Conservation (phyloP, 2,113 vertebrate species). For the Kryptolebias marmoratus region DNA sequence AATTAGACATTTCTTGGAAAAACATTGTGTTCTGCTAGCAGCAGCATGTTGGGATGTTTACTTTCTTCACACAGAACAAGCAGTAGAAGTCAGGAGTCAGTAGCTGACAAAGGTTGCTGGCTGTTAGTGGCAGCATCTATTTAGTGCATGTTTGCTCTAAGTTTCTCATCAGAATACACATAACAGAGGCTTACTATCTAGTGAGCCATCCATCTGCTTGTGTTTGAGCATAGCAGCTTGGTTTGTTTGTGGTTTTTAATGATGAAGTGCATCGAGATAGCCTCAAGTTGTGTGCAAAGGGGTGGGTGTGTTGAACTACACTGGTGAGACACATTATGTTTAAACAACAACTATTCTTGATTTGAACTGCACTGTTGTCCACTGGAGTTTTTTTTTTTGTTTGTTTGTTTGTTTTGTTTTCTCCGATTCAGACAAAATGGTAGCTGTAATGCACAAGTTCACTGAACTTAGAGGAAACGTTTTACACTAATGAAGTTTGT, state of each 20-base stretch:
- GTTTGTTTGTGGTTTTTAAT: conserved; percentile 58
- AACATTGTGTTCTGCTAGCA: conserved; percentile 3
- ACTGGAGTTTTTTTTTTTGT: conserved; percentile 1
- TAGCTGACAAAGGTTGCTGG: conserved; percentile 46
- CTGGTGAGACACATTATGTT: conserved; percentile 47
- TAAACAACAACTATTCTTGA: conserved; percentile 51
- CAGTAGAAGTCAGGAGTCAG: conserved; percentile 49
- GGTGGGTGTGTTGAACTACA: conserved; percentile 52
- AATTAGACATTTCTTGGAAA: too few species aligned
- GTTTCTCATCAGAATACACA: conserved; percentile 37
- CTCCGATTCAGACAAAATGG: not conserved
- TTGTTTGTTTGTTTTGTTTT: too few species aligned
- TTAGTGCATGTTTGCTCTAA: conserved; percentile 38
- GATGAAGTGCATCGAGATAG: conserved; percentile 52
- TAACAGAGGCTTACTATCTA: conserved; percentile 21
- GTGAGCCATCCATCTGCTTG: conserved; percentile 37
- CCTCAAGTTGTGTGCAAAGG: conserved; percentile 63
- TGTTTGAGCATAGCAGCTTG: conserved; percentile 44
- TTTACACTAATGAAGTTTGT: too few species aligned
- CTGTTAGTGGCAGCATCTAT: conserved; percentile 50
- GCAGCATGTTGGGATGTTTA: conserved; percentile 26
- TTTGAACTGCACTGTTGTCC: conserved; percentile 48
- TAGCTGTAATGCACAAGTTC: conserved; percentile 1
- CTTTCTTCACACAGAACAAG: conserved; percentile 43
- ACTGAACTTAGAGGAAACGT: too few species aligned